Base-by-base conservation (phyloP, 2,797 vertebrate species). In the Crypturellus tataupa region DNA sequence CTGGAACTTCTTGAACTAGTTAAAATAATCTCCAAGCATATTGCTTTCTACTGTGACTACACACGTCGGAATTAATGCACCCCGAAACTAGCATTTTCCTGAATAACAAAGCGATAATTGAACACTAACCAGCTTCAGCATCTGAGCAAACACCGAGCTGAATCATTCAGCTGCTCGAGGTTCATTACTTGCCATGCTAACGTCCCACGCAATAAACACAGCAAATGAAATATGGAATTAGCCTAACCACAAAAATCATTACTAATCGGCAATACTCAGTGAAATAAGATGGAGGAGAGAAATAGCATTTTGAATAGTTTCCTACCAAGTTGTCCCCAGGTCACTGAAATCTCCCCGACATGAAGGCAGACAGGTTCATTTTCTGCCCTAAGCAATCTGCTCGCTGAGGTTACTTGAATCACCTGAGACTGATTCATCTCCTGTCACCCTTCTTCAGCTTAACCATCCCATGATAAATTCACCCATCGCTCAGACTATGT, bases 141-240 rank as follows among this genome's bases (percentile, higher is more conserved):
- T 3, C 13, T 5, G 1, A 94, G 92, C 82, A 91, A 94, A 90
- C 68, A 25, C 64, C 64, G 58, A 29, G 29, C 44, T 5, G 4
- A 93, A 94, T 86, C 89, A 82, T 63, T 96, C 86, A 90, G 90
- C 83, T 93, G 93, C 87, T 91, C 88, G 80, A 68, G 59, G 83
- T 92, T 95, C 64, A 69, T 91, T 87, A 80, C 76, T 88, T 4
- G 9, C 29, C 71, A 58, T 46, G 70, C 72, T 92, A 92, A 93
- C 83, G 70, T 69, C 75, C 68, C 84, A 11, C 17, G 12, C 85
- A 85, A 79, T 82, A 94, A 94, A 92, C 87, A 91, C 35, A 83
- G 46, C 60, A 82, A 93, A 94, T 81, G 94, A 97, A 95, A 92
- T 69, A 83, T 9, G 62, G 86, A 93, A 94, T 95, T 87, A 72